These are phyloP conservation scores for Gyps fulvus DNA, from an alignment of 2,113 vertebrate species.

Conservation along the genomic window DNA sequence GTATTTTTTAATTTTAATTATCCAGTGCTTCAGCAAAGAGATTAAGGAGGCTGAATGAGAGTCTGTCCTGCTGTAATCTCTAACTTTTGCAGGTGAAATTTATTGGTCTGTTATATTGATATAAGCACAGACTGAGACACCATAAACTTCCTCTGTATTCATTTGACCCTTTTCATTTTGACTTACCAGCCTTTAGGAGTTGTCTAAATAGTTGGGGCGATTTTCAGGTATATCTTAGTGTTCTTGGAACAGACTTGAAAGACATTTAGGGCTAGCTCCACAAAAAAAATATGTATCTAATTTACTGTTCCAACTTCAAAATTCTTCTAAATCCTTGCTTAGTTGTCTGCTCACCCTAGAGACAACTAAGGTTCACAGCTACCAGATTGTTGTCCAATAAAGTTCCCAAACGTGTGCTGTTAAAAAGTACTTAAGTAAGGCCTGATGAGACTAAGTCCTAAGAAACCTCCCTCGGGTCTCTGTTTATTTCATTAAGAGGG, in stretches of 20 bases:
- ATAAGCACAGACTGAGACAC: neutral
- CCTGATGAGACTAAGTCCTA: neutral
- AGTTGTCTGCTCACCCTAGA: neutral
- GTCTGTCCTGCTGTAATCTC: neutral
- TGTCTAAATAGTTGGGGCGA: neutral
- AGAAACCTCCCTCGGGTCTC: neutral
- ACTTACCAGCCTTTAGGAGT: neutral
- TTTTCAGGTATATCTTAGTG: neutral
- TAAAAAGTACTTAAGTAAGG: neutral
- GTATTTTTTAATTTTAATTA: neutral
- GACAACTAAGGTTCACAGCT: neutral
- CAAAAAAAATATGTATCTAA: neutral
- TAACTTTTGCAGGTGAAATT: neutral
- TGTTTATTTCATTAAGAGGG: neutral
- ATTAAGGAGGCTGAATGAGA: neutral
- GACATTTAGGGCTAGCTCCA: neutral
- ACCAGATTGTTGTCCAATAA: neutral
- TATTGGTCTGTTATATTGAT: neutral
- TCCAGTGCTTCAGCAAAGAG: neutral
- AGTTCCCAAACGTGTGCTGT: neutral
- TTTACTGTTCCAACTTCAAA: neutral
- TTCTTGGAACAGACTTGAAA: neutral
- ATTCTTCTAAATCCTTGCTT: neutral
- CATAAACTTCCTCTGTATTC: neutral
- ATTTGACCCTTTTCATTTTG: neutral